Conservation (phyloP, 2,113 vertebrate genomes). For the Dermatemys mawii region DNA sequence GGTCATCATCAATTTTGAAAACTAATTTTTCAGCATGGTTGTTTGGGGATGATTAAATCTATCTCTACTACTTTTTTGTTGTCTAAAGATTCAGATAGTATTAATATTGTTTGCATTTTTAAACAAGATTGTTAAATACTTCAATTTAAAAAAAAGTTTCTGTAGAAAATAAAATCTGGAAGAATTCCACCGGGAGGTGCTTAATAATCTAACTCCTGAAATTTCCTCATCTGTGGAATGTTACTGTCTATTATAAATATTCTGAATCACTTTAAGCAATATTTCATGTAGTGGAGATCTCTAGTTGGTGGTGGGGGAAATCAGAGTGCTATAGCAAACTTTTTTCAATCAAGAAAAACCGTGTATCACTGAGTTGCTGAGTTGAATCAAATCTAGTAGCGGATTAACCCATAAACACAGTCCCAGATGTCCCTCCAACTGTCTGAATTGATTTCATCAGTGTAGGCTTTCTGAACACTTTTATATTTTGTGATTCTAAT, state of each 20-base stretch:
- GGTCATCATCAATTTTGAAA: not conserved
- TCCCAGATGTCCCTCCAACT: slow-evolving; percentile 17
- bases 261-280: not conserved
- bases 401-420: slow-evolving; percentile 57
- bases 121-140: not conserved
- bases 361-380: slow-evolving; percentile 22
- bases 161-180: not conserved
- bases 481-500: not conserved
- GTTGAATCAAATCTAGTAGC: slow-evolving; percentile 49
- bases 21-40: not conserved
- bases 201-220: not conserved
- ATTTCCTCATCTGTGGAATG: not conserved
- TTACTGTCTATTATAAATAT: not conserved
- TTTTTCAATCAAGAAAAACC: not conserved
- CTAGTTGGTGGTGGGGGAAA: not conserved
- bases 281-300: not conserved
- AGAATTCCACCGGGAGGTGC: too few species aligned
- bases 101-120: not conserved
- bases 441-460: slow-evolving; percentile 43
- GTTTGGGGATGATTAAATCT: not conserved
- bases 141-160: not conserved
- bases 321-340: not conserved
- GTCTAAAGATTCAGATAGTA: not conserved
- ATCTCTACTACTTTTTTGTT: not conserved
- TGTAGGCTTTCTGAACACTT: slow-evolving; percentile 27